Base-by-base conservation (phyloP, 1,140 invertebrate species). In the Metopolophium dirhodum region DNA sequence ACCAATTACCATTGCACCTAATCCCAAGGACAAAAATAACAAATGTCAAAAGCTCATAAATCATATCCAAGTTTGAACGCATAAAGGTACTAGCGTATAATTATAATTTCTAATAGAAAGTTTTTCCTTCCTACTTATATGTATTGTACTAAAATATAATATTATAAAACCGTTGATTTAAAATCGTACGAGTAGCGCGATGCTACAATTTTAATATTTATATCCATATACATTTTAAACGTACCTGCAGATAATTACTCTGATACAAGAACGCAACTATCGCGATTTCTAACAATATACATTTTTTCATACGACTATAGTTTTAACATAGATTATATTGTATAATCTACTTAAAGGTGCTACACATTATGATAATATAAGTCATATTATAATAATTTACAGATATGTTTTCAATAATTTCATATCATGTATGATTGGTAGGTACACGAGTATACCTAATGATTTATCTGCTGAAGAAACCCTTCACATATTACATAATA, bases 1-100 rank as follows among this genome's bases (percentile, higher is more conserved):
- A 88, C 49, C 49, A 20, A 41, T 85, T 77, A 77, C 61, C n/a
- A 9, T 61, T 68, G 14, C 4, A n/a, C 61, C n/a, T 77, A 77
- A 77, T 77, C 61, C n/a, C 61, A 77, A 77, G 61, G 61, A 77
- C 61, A 77, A 77, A 77, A 77, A 77, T 77, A 77, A 77, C 61
- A 77, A 77, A n/a, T 77, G 61, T 30, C 14, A n/a, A 77, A 77
- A 77, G 18, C 61, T 14, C 61, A 77, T 77, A 77, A 77, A 77
- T 77, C 61, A 77, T 77, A 77, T n/a, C 14, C 6, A n/a, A 77
- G 61, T 77, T n/a, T 35, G 61, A 77, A 77, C 61, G 30, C 30
- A 8, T n/a, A 68, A 14, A 30, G 30, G 61, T 18, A 77, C n/a
- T 14, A 7, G 30, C 14, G 14, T 4, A 77, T n/a, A 18, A 14